These are phyloP conservation scores for Lapara coniferarum DNA, from an alignment of 2,888 invertebrate genomes.

Conservation along the genomic window DNA sequence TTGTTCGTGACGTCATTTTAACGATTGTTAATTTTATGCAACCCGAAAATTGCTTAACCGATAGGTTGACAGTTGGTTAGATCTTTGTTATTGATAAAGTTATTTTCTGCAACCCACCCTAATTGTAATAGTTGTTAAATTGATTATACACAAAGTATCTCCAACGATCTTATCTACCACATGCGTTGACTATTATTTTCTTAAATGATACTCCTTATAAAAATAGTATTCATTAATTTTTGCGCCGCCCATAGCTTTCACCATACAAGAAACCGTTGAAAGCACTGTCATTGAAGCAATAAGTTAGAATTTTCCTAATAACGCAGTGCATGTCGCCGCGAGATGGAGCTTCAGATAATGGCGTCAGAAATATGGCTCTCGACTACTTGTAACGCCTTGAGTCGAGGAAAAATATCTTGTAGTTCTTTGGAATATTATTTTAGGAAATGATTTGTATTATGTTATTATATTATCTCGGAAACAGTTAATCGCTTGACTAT, in stretches of 20 bases:
- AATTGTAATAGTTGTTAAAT: no score
- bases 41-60: no score
- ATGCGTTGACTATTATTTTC: neutral
- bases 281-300: slow-evolving; percentile 65
- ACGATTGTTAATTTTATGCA: no score
- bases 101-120: no score
- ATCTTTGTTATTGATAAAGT: no score
- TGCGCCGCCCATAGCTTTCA: slow-evolving; percentile 32
- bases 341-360: slow-evolving; percentile 36
- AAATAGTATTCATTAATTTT: no score
- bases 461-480: no score
- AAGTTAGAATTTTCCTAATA: slow-evolving; percentile 80
- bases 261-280: slow-evolving; percentile 44
- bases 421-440: neutral
- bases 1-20: no score
- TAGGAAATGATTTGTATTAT: neutral
- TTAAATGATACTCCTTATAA: neutral
- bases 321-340: slow-evolving; percentile 44
- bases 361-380: slow-evolving; percentile 24
- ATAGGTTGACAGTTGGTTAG: no score
- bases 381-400: neutral
- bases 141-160: no score
- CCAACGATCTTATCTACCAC: no score
- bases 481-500: no score
- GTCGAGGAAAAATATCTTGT: neutral